These are phyloP conservation scores for Plectropomus leopardus DNA, from an alignment of 2,113 vertebrate species.

Conservation along the genomic window DNA sequence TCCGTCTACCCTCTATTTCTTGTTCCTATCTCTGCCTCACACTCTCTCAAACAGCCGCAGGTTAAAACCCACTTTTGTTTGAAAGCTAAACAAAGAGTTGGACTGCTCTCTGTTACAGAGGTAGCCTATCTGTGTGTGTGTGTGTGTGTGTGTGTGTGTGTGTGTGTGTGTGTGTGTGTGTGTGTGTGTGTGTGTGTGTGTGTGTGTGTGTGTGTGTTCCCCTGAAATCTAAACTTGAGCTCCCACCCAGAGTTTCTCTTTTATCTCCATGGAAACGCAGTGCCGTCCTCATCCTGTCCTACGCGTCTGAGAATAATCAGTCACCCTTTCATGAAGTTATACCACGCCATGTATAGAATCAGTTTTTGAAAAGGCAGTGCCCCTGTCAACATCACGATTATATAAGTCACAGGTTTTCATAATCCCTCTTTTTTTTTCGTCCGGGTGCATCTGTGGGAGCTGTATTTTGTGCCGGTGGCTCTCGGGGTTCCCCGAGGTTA, in stretches of 20 bases:
- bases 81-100: conserved; percentile 38
- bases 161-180: not conserved
- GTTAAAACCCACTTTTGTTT: conserved; percentile 46
- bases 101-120: conserved; percentile 16
- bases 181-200: too few species aligned
- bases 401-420: conserved; percentile 52
- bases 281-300: conserved; percentile 26
- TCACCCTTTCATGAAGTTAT: conserved; percentile 46
- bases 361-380: conserved; percentile 22
- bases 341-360: not conserved
- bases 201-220: not conserved
- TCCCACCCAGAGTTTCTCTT: conserved; percentile 42
- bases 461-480: conserved; percentile 33
- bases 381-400: conserved; percentile 35
- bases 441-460: conserved; percentile 44
- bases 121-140: not conserved
- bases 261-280: conserved; percentile 62
- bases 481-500: conserved; percentile 56
- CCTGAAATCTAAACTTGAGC: conserved; percentile 39
- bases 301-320: conserved; percentile 27
- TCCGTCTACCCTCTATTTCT: conserved; percentile 9
- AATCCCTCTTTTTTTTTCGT: conserved; percentile 26
- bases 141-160: too few species aligned
- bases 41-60: conserved; percentile 17
- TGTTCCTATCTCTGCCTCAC: conserved; percentile 35